Conservation (phyloP, 2,888 invertebrate genomes). For the Rhyacophila evoluta region DNA sequence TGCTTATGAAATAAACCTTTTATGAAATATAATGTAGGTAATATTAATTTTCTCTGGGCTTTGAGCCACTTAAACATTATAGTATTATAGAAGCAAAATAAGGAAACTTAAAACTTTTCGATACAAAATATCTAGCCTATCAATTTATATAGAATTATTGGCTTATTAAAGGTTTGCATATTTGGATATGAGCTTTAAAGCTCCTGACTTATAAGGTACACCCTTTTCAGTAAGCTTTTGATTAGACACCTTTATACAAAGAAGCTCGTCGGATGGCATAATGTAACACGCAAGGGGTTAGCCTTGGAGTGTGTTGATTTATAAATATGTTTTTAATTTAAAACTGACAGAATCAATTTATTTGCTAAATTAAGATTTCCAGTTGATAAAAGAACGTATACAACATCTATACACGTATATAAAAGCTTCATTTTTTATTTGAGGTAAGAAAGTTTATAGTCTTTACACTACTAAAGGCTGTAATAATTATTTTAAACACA, state of each 20-base stretch:
- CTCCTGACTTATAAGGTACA: constrained; percentile 15
- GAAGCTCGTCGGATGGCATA: constrained; percentile 9
- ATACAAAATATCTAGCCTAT: neutral
- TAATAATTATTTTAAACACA: too few species aligned
- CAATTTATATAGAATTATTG: neutral
- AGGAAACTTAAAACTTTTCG: neutral
- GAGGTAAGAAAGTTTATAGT: too few species aligned
- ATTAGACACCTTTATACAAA: constrained; percentile 22
- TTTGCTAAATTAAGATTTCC: too few species aligned
- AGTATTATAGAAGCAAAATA: too few species aligned
- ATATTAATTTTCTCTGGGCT: too few species aligned
- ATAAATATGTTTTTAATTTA: neutral
- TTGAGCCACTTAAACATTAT: too few species aligned
- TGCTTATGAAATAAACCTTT: too few species aligned
- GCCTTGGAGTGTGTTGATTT: neutral
- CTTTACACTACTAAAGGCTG: too few species aligned
- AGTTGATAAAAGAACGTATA: too few species aligned
- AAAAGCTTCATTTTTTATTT: too few species aligned
- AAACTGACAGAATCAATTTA: neutral
- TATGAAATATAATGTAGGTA: too few species aligned
- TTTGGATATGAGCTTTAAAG: constrained; percentile 6
- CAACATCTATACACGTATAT: too few species aligned
- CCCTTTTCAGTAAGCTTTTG: constrained; percentile 19
- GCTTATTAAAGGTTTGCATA: neutral
- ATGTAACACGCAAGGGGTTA: constrained; percentile 19